A percentile compares a stretch with the other conserved stretches of the same genome.
Conservation (phyloP, 1,140 invertebrate species). For the Lamellibrachia luymesi region DNA sequence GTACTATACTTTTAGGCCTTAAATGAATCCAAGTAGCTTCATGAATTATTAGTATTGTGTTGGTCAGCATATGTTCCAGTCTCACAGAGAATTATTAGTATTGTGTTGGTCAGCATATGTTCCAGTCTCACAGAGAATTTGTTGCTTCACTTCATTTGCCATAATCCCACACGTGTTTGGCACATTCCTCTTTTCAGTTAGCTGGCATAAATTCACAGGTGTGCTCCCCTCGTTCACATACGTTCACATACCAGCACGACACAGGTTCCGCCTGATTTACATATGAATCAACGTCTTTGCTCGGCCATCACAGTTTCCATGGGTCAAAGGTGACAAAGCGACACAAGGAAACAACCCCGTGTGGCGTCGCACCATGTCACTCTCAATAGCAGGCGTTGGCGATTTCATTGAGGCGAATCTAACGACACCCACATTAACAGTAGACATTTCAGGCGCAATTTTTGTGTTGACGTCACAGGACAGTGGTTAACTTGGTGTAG, state of each 20-base stretch:
- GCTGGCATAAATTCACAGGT: background rate
- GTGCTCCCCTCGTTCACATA: background rate
- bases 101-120: background rate
- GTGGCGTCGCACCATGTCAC: background rate
- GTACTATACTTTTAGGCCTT: no score
- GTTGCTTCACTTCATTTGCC: background rate
- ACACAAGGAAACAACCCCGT: background rate
- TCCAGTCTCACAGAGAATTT: background rate
- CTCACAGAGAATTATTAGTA: background rate
- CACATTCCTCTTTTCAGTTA: background rate
- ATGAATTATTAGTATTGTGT: background rate
- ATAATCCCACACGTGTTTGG: background rate
- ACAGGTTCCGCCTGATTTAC: background rate
- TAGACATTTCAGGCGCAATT: background rate
- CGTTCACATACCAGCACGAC: background rate
- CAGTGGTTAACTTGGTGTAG: background rate
- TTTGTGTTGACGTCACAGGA: background rate
- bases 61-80: background rate
- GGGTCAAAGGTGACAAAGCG: background rate
- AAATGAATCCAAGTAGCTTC: no score
- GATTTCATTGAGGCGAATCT: background rate
- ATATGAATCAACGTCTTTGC: background rate
- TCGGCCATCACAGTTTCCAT: background rate
- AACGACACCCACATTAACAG: background rate
- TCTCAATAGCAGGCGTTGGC: background rate